Base-by-base conservation (phyloP, 2,888 invertebrate genomes). In the Cordilura impudica region DNA sequence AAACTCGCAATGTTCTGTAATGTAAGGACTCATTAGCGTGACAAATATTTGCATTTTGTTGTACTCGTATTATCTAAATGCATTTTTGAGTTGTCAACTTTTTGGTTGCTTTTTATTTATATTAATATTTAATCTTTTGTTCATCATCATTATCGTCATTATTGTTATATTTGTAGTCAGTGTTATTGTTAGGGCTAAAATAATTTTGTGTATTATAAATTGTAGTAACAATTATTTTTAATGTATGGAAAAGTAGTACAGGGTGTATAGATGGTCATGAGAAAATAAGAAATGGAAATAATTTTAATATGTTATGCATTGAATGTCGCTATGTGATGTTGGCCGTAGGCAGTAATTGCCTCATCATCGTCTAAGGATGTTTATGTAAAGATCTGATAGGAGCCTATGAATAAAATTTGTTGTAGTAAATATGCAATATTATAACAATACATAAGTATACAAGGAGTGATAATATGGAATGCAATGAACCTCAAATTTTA, bases 21-120 rank as follows among this genome's bases (percentile, higher is more conserved):
- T 70, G 63, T 60, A 65, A 74, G 65, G 60, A 65, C 70, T 78
- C 78, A 78, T 78, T 78, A 78, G 74, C 56, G 74, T 74, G 78
- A 73, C 73, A 74, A 73, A 78, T 78, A 78, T 78, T 78, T 78
- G 69, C 69, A 74, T 73, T 73, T 73, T 54, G 67, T 56, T 67
- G 53, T n/a, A n/a, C n/a, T n/a, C n/a, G n/a, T 56, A 58, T 76
- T 65, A 71, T 60, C 58, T 60, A 60, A 76, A 71, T 70, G 76
- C 58, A 60, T 61, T 72, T 76, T 70, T 53, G 56, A 66, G 67
- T 63, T 65, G 70, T 72, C 72, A 61, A 61, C 47, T 67, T 67
- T 72, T 39, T 63, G 8, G 31, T 49, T 49, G 18, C 43, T 56
- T 6, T 49, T 47, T 63, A 12, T 63, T 72, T 10, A 66, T 74